Evolutionary conservation across 2,113 vertebrate species (phyloP).

Genomic region (Ptilonorhynchus violaceus): DNA sequence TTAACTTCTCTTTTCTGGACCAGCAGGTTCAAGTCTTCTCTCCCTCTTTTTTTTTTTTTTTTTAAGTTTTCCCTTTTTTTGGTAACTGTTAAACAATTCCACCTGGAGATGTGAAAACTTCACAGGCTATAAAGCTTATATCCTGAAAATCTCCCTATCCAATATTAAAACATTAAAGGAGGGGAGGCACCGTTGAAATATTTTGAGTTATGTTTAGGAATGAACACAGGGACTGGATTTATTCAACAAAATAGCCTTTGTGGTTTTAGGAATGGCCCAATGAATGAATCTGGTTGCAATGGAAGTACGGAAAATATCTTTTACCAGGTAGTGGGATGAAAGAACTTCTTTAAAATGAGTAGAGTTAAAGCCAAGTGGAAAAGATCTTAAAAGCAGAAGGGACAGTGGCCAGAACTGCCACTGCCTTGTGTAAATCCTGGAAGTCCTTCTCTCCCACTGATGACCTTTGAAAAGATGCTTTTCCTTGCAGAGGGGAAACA

Average conservation of each 20-base stretch:
- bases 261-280: not conserved
- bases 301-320: not conserved
- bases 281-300: not conserved
- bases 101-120: slow-evolving; percentile 53
- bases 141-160: slow-evolving; percentile 44
- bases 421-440: not conserved
- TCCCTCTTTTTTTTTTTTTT: not conserved
- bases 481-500: slow-evolving; percentile 38
- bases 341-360: not conserved
- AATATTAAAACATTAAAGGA: slow-evolving; percentile 38
- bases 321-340: not conserved
- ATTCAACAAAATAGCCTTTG: not conserved
- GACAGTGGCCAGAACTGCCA: not conserved
- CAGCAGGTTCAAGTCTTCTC: not conserved
- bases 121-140: slow-evolving; percentile 52
- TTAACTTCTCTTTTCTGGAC: not conserved
- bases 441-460: not conserved
- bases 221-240: not conserved
- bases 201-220: slow-evolving; percentile 13
- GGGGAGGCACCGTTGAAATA: not conserved
- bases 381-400: not conserved
- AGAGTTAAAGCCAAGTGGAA: not conserved
- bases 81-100: slow-evolving; percentile 41
- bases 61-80: not conserved
- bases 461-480: slow-evolving; percentile 41